phyloP scores from a whole-genome alignment of 2,888 invertebrate species.

The Dicyrtomina minuta region DNA sequence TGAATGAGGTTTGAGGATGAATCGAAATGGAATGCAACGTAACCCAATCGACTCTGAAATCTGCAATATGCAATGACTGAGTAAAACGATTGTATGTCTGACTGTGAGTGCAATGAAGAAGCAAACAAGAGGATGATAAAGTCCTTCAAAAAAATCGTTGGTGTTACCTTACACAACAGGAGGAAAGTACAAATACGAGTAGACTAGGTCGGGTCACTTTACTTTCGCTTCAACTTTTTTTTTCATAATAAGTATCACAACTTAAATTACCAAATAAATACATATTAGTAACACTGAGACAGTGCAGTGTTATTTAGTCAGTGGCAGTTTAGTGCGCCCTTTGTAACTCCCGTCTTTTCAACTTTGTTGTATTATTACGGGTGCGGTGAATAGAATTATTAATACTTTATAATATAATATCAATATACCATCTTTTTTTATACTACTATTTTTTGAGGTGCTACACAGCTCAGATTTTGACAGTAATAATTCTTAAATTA shows the following conservation, averaged over 20 bases:
- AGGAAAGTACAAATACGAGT: not conserved
- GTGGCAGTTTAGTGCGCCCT: not conserved
- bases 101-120: constrained; percentile 8
- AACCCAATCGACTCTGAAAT: constrained; percentile 24
- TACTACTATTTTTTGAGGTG: too few species aligned
- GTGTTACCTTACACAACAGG: constrained; percentile 27
- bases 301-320: not conserved
- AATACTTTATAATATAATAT: not conserved
- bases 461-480: too few species aligned
- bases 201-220: constrained; percentile 39
- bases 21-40: not conserved
- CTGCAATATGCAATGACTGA: constrained; percentile 22
- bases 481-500: too few species aligned
- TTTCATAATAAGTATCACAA: constrained; percentile 32
- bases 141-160: constrained; percentile 25
- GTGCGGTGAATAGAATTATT: not conserved
- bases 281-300: not conserved
- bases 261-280: constrained; percentile 43
- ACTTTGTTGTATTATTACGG: not conserved
- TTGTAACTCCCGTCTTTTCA: not conserved
- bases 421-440: too few species aligned
- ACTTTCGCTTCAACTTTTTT: constrained; percentile 27
- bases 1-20: not conserved
- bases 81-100: not conserved
- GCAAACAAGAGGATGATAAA: constrained; percentile 21